Conservation (phyloP, 2,113 vertebrate species). For the Rhinichthys klamathensis region DNA sequence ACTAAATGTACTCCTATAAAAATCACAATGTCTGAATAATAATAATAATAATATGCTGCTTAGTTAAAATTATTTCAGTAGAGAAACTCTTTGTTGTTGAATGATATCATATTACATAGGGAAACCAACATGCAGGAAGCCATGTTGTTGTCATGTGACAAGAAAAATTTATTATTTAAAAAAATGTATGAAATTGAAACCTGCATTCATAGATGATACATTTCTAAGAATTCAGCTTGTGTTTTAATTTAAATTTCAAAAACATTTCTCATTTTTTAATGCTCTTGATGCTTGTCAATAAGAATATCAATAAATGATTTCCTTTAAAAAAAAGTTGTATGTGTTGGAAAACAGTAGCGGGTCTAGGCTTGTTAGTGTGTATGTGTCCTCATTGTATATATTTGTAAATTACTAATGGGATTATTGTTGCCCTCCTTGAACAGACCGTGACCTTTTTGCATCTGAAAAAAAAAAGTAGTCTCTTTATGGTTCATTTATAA, state of each 20-base stretch:
- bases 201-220: neutral
- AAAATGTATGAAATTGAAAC: neutral
- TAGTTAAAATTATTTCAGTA: neutral
- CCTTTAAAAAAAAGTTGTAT: neutral
- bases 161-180: neutral
- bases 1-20: neutral
- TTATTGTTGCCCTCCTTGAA: neutral
- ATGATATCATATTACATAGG: neutral
- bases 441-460: neutral
- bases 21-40: too few species aligned
- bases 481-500: conserved; percentile 13
- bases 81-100: neutral
- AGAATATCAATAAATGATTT: neutral
- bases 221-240: neutral
- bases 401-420: conserved; percentile 6
- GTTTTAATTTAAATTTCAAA: neutral
- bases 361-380: neutral
- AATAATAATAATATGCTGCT: too few species aligned
- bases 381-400: neutral
- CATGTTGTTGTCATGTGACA: neutral
- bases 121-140: neutral
- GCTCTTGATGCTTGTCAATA: neutral
- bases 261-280: neutral
- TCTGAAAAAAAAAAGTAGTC: neutral
- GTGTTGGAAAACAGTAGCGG: neutral